Conservation (phyloP, 1,140 invertebrate species). For the Tetranychus urticae region DNA sequence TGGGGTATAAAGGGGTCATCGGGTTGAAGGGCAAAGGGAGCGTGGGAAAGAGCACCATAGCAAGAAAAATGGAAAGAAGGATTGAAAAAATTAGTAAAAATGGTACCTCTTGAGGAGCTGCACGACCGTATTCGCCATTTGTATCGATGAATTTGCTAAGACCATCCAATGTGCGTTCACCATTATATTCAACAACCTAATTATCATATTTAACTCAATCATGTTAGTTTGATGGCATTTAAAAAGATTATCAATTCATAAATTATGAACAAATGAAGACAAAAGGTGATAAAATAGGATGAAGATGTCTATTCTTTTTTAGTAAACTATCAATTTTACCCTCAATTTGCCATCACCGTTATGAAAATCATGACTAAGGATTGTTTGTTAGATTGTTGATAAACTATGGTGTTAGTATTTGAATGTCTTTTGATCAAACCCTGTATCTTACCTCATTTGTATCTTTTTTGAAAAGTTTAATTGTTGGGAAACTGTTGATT, state of each 20-base stretch:
- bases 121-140: conserved; percentile 37
- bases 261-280: too few relatives aligned
- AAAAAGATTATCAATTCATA: neutral
- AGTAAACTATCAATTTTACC: too few relatives aligned
- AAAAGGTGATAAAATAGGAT: neutral
- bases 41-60: neutral
- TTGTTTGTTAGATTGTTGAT: neutral
- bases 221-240: neutral
- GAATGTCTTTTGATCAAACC: neutral
- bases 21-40: neutral
- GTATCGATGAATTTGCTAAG: conserved; percentile 75
- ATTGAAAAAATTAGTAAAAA: neutral
- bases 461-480: conserved; percentile 79
- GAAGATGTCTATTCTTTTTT: too few relatives aligned
- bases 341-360: neutral
- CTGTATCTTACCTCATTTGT: conserved; percentile 47
- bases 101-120: conserved; percentile 27
- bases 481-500: conserved; percentile 84
- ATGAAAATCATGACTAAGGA: neutral
- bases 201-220: conserved; percentile 1
- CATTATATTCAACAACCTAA: conserved; percentile 69
- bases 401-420: neutral
- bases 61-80: neutral
- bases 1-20: too few relatives aligned
- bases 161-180: conserved; percentile 78